phyloP scores from a whole-genome alignment of 35 echinoderm and acorn worm genomes.

The Patiria miniata region DNA sequence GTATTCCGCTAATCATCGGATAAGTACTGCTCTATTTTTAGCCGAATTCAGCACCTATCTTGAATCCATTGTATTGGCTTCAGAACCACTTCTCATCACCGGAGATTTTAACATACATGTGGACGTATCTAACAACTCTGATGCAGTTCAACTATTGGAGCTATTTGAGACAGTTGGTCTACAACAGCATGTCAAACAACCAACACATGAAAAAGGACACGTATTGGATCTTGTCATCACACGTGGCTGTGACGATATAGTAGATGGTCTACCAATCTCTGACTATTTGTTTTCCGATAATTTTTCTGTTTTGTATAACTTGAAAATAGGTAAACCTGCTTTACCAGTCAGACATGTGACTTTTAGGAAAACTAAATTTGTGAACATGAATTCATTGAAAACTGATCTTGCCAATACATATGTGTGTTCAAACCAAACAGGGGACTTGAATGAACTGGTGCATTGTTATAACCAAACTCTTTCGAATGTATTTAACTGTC shows the following conservation, averaged over 20 bases:
- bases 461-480: not conserved
- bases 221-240: constrained; percentile 30
- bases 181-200: constrained; percentile 1
- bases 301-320: not conserved
- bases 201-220: constrained; percentile 31
- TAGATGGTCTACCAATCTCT: not conserved
- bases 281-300: not conserved
- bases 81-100: constrained; percentile 27
- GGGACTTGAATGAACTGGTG: not conserved
- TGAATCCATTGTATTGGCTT: constrained; percentile 3
- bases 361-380: not conserved
- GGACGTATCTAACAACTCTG: constrained; percentile 34
- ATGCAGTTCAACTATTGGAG: constrained; percentile 41
- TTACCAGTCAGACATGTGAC: not conserved
- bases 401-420: not conserved
- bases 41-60: constrained; percentile 25
- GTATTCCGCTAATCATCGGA: not conserved
- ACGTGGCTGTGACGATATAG: not conserved
- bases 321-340: not conserved
- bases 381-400: not conserved
- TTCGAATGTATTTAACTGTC: not conserved
- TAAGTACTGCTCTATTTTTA: constrained; percentile 4
- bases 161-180: constrained; percentile 14
- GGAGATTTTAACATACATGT: constrained; percentile 73
- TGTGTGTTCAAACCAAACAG: not conserved